Conservation (phyloP, 2,888 invertebrate species). For the Athrips mouffetella region DNA sequence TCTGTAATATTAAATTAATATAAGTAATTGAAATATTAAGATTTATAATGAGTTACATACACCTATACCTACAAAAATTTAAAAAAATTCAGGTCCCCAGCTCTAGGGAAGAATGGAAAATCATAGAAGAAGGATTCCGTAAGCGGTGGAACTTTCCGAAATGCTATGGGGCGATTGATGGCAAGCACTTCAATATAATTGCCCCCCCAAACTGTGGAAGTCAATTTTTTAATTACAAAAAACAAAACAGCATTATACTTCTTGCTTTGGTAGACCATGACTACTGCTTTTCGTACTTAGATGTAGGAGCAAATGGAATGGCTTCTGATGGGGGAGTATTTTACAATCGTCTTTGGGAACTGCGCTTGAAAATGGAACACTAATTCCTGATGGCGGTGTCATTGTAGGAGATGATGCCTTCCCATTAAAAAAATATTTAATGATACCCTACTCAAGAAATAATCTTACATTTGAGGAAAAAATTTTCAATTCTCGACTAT, state of each 20-base stretch:
- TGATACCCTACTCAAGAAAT: no score
- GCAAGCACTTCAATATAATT: slow-evolving; percentile 20
- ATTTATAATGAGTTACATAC: no score
- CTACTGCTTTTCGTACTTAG: slow-evolving; percentile 21
- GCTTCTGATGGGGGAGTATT: slow-evolving; percentile 31
- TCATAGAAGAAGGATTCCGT: slow-evolving; percentile 16
- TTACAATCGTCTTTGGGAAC: slow-evolving; percentile 13
- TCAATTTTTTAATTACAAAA: slow-evolving; percentile 23
- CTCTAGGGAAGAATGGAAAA: neutral
- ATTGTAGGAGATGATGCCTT: no score
- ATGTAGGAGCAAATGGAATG: slow-evolving; percentile 21
- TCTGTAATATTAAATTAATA: no score
- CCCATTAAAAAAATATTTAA: no score
- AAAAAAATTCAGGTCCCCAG: slow-evolving; percentile 1
- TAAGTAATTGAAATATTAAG: no score
- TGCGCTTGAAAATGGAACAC: slow-evolving; percentile 19
- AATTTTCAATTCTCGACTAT: no score
- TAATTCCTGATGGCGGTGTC: no score
- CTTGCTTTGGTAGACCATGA: slow-evolving; percentile 22
- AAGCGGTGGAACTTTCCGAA: slow-evolving; percentile 15
- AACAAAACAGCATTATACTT: slow-evolving; percentile 20
- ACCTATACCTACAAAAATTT: no score
- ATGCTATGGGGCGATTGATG: slow-evolving; percentile 21
- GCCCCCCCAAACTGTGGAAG: slow-evolving; percentile 23
- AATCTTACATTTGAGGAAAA: no score